phyloP scores from a whole-genome alignment of 2,888 invertebrate genomes.

The Ramazzottius varieornatus region DNA sequence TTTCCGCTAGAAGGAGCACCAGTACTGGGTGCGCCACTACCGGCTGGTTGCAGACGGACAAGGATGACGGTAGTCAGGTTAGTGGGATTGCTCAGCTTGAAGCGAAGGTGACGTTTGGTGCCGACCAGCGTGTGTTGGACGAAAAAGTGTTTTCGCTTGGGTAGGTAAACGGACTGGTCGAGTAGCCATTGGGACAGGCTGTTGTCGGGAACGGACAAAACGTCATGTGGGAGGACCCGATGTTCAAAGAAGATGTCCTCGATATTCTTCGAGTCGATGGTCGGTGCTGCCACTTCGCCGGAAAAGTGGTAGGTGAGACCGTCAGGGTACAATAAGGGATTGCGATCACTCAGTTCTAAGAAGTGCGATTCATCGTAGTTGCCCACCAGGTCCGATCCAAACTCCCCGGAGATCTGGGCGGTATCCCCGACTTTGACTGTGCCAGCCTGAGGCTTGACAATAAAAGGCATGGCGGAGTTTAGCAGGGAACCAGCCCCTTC shows the following conservation, averaged over 20 bases:
- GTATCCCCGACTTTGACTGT: background rate
- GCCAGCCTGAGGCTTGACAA: background rate
- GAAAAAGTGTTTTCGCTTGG: background rate
- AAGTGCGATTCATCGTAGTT: background rate
- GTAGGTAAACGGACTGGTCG: background rate
- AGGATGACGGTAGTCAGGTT: background rate
- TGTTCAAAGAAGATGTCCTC: background rate
- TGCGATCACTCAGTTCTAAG: background rate
- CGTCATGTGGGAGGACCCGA: background rate
- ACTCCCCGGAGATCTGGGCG: background rate
- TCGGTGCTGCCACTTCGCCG: background rate
- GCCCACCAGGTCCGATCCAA: background rate
- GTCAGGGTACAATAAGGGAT: background rate
- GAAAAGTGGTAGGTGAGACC: background rate
- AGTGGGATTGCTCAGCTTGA: background rate
- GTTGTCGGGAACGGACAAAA: background rate
- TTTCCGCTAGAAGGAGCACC: background rate
- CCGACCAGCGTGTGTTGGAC: background rate
- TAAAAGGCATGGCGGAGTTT: background rate
- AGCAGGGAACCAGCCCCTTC: background rate
- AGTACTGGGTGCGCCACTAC: no score
- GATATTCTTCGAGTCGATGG: background rate
- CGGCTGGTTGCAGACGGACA: background rate
- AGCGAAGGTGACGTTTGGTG: background rate
- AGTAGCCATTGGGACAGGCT: background rate